These are phyloP conservation scores for Hylaea fasciaria DNA, from an alignment of 2,888 invertebrate genomes.

Conservation along the genomic window DNA sequence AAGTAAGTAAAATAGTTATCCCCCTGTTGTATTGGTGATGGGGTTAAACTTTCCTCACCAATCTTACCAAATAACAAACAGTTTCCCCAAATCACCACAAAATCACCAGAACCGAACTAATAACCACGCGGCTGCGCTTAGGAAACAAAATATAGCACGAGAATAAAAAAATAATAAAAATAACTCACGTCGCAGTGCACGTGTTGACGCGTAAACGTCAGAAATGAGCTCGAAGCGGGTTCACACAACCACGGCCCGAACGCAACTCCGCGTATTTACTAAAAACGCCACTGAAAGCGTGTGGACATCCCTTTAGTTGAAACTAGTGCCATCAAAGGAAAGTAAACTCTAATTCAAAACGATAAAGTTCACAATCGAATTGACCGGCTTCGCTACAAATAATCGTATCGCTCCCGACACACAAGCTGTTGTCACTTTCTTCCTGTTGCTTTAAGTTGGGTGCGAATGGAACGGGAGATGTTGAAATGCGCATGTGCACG, in stretches of 20 bases:
- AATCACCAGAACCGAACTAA: conserved; percentile 8
- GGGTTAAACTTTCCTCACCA: conserved; percentile 1
- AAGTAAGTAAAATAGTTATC: too few relatives aligned
- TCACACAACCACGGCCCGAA: conserved; percentile 26
- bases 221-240: conserved; percentile 10
- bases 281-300: conserved; percentile 52
- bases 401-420: conserved; percentile 58
- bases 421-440: conserved; percentile 61
- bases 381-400: conserved; percentile 48
- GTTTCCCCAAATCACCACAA: conserved; percentile 11
- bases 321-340: conserved; percentile 63
- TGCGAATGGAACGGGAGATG: conserved; percentile 52
- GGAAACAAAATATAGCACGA: conserved; percentile 21
- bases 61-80: conserved; percentile 10
- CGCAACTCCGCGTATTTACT: conserved; percentile 46
- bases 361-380: conserved; percentile 48
- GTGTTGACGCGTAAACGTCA: conserved; percentile 37
- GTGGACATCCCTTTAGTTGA: conserved; percentile 62
- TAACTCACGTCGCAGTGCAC: conserved; percentile 40
- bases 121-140: conserved; percentile 17
- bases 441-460: conserved; percentile 41
- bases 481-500: conserved; percentile 66
- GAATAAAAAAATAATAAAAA: conserved; percentile 19
- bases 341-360: conserved; percentile 44
- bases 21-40: neutral